Percentiles rank a stretch among this genome's conserved stretches.
Evolutionary conservation across 2,888 invertebrate genomes (phyloP).

Genomic region (Cryptocephalus moraei): DNA sequence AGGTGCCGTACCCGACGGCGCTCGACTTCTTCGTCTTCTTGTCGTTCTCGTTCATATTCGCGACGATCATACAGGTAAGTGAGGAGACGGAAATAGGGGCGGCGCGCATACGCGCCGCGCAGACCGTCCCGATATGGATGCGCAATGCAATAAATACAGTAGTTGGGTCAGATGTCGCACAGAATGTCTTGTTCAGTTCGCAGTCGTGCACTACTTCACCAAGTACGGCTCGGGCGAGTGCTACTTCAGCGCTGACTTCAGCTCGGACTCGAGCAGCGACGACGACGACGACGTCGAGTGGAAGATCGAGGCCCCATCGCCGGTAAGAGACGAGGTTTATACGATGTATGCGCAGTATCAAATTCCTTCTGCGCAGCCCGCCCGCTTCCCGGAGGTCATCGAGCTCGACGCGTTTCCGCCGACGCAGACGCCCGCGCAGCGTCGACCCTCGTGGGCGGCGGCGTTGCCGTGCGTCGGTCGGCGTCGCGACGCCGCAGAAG

Average conservation of each 20-base stretch:
- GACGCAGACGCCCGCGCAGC: conserved; percentile 29
- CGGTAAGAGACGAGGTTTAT: conserved; percentile 4
- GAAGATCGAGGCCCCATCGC: conserved; percentile 9
- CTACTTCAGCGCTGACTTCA: conserved; percentile 57
- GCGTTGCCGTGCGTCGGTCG: conserved; percentile 30
- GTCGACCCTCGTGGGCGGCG: conserved; percentile 34
- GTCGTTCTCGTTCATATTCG: conserved; percentile 70
- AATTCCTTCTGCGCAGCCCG: conserved; percentile 9
- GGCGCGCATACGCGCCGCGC: no score
- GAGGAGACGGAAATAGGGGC: no score
- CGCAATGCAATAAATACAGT: no score
- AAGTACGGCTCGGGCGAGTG: conserved; percentile 74
- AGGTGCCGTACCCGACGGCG: conserved; percentile 80
- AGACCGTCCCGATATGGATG: no score
- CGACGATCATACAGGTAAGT: conserved; percentile 61
- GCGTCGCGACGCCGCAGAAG: conserved; percentile 9
- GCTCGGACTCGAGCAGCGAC: conserved; percentile 47
- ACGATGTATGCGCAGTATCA: conserved; percentile 1
- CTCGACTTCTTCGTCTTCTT: conserved; percentile 75
- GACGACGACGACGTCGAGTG: conserved; percentile 42
- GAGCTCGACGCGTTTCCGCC: conserved; percentile 49
- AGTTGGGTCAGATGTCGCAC: no score
- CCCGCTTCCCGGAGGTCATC: conserved; percentile 49
- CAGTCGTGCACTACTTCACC: conserved; percentile 79
- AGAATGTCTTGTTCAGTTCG: conserved; percentile 42